Evolutionary conservation across 2,888 invertebrate genomes (phyloP).

Genomic region (Cetonia aurata): DNA sequence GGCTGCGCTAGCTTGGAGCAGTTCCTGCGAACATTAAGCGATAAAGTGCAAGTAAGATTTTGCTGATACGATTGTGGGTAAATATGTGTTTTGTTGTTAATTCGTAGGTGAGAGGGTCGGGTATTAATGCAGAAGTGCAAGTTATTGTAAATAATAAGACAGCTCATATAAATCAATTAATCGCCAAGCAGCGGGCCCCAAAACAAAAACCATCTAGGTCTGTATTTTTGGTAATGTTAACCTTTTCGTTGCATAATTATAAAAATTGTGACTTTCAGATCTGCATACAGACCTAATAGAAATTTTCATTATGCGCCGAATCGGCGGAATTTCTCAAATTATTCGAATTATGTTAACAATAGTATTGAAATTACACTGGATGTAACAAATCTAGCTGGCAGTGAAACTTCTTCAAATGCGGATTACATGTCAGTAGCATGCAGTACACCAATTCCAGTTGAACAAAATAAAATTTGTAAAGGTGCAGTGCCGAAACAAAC

Average conservation of each 20-base stretch:
- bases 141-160: slow-evolving; percentile 34
- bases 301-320: background rate
- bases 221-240: background rate
- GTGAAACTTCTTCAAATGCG: too few species aligned
- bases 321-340: background rate
- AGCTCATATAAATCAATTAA: slow-evolving; percentile 41
- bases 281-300: background rate
- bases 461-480: background rate
- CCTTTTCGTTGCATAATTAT: background rate
- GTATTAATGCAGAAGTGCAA: slow-evolving; percentile 33
- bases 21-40: slow-evolving; percentile 30
- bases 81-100: background rate
- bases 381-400: too few species aligned
- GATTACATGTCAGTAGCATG: too few species aligned
- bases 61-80: background rate
- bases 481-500: slow-evolving; percentile 4
- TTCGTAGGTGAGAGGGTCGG: slow-evolving; percentile 35
- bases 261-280: too few species aligned
- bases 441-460: too few species aligned
- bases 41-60: slow-evolving; percentile 34
- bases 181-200: slow-evolving; percentile 33
- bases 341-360: background rate
- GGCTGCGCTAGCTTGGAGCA: slow-evolving; percentile 25
- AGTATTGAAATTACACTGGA: too few species aligned
- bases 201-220: slow-evolving; percentile 17